phyloP scores from a whole-genome alignment of 2,888 invertebrate genomes.

The Rotaria magnacalcarata region DNA sequence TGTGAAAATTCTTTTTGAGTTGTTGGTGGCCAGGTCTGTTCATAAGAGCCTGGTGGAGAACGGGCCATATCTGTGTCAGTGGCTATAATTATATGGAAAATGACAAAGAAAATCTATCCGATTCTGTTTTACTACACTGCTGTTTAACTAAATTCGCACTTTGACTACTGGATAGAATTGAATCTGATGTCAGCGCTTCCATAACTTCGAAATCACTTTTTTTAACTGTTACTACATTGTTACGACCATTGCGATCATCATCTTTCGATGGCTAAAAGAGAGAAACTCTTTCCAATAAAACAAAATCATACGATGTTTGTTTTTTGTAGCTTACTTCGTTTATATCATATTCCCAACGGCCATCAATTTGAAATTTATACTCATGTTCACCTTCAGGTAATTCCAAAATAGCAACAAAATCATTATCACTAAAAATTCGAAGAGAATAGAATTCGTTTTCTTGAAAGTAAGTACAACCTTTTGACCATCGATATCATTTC shows the following conservation, averaged over 20 bases:
- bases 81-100: neutral
- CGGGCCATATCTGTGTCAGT: conserved; percentile 47
- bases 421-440: conserved; percentile 35
- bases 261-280: conserved; percentile 29
- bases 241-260: conserved; percentile 44
- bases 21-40: neutral
- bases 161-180: conserved; percentile 45
- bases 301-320: too few relatives aligned
- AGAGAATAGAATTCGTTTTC: neutral
- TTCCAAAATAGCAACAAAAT: conserved; percentile 44
- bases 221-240: conserved; percentile 83
- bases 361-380: conserved; percentile 68
- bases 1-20: conserved; percentile 74
- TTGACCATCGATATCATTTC: conserved; percentile 43
- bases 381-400: conserved; percentile 91
- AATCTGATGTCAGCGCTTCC: conserved; percentile 87
- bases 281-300: neutral
- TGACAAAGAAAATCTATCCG: too few relatives aligned
- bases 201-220: conserved; percentile 95
- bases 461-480: neutral
- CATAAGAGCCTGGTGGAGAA: conserved; percentile 60
- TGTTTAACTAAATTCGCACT: neutral
- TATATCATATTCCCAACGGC: conserved; percentile 57
- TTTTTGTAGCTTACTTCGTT: conserved; percentile 51
- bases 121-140: neutral